These are phyloP conservation scores for Tineola bisselliella DNA, from an alignment of 2,888 invertebrate species.

Conservation along the genomic window DNA sequence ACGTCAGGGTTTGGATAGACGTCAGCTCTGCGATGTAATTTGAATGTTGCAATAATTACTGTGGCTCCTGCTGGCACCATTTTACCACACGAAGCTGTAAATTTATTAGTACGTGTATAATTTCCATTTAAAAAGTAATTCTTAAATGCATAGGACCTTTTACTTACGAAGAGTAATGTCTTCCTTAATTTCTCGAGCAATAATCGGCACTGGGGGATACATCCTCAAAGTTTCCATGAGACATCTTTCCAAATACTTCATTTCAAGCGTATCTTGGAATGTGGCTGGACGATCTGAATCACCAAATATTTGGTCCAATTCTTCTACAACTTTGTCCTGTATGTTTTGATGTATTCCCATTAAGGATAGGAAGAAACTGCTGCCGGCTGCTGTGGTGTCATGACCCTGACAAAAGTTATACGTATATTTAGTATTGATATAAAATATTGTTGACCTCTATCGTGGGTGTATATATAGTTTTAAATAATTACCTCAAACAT, in stretches of 20 bases:
- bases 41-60: slow-evolving; percentile 72
- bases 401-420: slow-evolving; percentile 65
- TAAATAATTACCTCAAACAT: slow-evolving; percentile 79
- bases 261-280: slow-evolving; percentile 84
- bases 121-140: too few relatives aligned
- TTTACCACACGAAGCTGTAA: slow-evolving; percentile 70
- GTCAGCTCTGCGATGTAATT: slow-evolving; percentile 75
- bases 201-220: slow-evolving; percentile 83
- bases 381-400: slow-evolving; percentile 84
- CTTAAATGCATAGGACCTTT: not conserved
- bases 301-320: slow-evolving; percentile 79
- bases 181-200: slow-evolving; percentile 76
- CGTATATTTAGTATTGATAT: not conserved
- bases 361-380: slow-evolving; percentile 81
- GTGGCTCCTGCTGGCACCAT: slow-evolving; percentile 76
- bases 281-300: slow-evolving; percentile 79
- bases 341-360: slow-evolving; percentile 79
- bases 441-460: not conserved
- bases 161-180: slow-evolving; percentile 75
- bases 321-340: slow-evolving; percentile 77
- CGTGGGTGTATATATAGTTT: too few relatives aligned
- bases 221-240: slow-evolving; percentile 82
- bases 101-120: too few relatives aligned
- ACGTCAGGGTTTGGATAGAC: slow-evolving; percentile 79
- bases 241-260: slow-evolving; percentile 85